These are phyloP conservation scores for Hololepta plana DNA, from an alignment of 2,888 invertebrate genomes.

Conservation along the genomic window DNA sequence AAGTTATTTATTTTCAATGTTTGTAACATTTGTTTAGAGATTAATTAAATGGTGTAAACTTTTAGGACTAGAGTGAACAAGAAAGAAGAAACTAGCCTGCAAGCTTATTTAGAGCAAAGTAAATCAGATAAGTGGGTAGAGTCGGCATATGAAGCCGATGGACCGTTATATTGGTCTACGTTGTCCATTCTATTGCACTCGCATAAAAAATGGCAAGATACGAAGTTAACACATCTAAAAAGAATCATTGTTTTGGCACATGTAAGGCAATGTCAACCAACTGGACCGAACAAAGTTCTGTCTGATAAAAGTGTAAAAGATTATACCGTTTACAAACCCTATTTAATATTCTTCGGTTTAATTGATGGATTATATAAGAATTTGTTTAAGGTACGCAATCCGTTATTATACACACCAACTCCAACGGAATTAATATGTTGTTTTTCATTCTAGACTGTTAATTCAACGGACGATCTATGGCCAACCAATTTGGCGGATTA, in stretches of 20 bases:
- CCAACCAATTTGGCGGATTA: slow-evolving; percentile 77
- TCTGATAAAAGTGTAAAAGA: slow-evolving; percentile 37
- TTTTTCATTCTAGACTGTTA: slow-evolving; percentile 38
- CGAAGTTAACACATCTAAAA: slow-evolving; percentile 52
- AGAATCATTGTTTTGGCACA: slow-evolving; percentile 65
- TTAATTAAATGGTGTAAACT: too few species aligned
- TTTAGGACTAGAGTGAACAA: slow-evolving; percentile 49
- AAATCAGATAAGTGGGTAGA: slow-evolving; percentile 49
- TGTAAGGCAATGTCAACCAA: slow-evolving; percentile 46
- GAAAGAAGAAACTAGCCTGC: slow-evolving; percentile 63
- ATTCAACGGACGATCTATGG: slow-evolving; percentile 70
- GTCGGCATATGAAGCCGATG: slow-evolving; percentile 76
- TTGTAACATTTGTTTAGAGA: slow-evolving; percentile 1
- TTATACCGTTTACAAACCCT: slow-evolving; percentile 70
- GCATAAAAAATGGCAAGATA: slow-evolving; percentile 57
- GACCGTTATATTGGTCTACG: slow-evolving; percentile 75
- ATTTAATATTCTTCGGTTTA: slow-evolving; percentile 69
- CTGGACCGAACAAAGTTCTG: slow-evolving; percentile 30
- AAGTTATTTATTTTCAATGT: slow-evolving; percentile 20
- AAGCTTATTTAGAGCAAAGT: slow-evolving; percentile 52
- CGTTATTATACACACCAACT: background rate
- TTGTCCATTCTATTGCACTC: slow-evolving; percentile 66
- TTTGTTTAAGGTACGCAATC: slow-evolving; percentile 57
- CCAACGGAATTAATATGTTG: slow-evolving; percentile 1
- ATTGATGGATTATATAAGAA: slow-evolving; percentile 69